A percentile compares a stretch with the other conserved stretches of the same genome.
These are phyloP conservation scores for Carcina quercana DNA, from an alignment of 2,888 invertebrate genomes.

Conservation along the genomic window DNA sequence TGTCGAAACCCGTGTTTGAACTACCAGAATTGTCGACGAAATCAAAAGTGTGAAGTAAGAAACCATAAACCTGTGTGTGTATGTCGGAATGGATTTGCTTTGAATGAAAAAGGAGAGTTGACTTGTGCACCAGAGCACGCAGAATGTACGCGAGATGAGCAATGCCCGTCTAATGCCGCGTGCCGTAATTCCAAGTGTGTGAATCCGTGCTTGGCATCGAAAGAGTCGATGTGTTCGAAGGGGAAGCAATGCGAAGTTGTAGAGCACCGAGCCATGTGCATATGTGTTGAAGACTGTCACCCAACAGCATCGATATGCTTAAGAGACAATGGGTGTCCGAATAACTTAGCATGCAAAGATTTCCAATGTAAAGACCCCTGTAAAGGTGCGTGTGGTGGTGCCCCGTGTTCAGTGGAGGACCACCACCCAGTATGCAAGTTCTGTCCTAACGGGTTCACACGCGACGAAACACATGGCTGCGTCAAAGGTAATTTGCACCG, in stretches of 20 bases:
- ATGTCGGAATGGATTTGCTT: conserved; percentile 90
- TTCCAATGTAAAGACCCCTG: conserved; percentile 95
- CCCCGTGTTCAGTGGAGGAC: conserved; percentile 95
- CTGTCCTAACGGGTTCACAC: conserved; percentile 94
- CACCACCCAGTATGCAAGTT: conserved; percentile 97
- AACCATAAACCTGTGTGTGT: conserved; percentile 90
- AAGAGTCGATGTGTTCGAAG: conserved; percentile 80
- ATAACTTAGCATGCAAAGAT: conserved; percentile 88
- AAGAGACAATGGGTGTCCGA: conserved; percentile 91
- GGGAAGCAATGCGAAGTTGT: conserved; percentile 92
- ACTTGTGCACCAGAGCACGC: conserved; percentile 88
- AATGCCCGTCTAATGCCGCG: conserved; percentile 90
- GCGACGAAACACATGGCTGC: conserved; percentile 95
- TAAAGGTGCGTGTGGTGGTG: conserved; percentile 88
- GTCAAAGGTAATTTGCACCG: conserved; percentile 89
- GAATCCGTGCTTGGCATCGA: conserved; percentile 85
- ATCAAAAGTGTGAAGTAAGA: conserved; percentile 92
- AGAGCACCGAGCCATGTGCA: conserved; percentile 90
- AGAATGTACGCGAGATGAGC: conserved; percentile 86
- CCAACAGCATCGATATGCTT: conserved; percentile 91
- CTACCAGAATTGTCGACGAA: conserved; percentile 82
- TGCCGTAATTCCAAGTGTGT: conserved; percentile 89
- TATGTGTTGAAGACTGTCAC: conserved; percentile 90
- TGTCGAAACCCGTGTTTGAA: conserved; percentile 88
- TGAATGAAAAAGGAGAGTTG: conserved; percentile 90